Evolutionary conservation across 2,797 vertebrate species (phyloP), one percentile per base, ranked within the genome.

Genomic region (Spinus olivaceus): DNA sequence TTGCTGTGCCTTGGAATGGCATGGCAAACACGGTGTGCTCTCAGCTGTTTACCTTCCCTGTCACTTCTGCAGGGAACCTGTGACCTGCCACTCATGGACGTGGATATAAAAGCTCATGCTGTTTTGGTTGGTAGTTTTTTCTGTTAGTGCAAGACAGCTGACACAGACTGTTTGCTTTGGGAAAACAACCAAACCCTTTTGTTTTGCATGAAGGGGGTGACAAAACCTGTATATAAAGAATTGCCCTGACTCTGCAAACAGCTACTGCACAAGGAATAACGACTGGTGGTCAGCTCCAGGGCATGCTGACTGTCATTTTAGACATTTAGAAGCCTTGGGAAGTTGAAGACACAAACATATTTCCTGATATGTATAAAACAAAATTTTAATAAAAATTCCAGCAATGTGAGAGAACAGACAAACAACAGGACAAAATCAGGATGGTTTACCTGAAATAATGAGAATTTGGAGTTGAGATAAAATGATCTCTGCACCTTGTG

Each of bases 101-200:
- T 49, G 64, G 67, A 93, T 82, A 92, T 33, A 90, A 95, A 94
- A 96, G 89, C 82, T 92, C 67, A 24, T 14, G 56, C 57, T 91
- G 91, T 84, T 93, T 94, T 79, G 91, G 84, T 80, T 63, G 69
- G 14, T 53, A 72, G 63, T 72, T 78, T 84, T 82, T 66, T 61
- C 65, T 70, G 57, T 80, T 82, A 81, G 71, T 44, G 66, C 2
- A 21, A 91, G 91, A 83, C 91, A 96, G 91, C 95, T 96, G 95
- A 97, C 96, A 94, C 53, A 92, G 86, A 88, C 67, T 88, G 70
- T 93, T 97, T 96, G 89, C 92, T 95, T 95, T 95, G 74, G 91
- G 83, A 95, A 95, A 96, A 91, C 94, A 91, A 92, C 92, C 78
- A 84, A 95, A 77, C 83, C 67, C 82, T 94, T 96, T 97, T 96